These are phyloP conservation scores for Haemorhous mexicanus DNA, from an alignment of 2,113 vertebrate species.

Conservation along the genomic window DNA sequence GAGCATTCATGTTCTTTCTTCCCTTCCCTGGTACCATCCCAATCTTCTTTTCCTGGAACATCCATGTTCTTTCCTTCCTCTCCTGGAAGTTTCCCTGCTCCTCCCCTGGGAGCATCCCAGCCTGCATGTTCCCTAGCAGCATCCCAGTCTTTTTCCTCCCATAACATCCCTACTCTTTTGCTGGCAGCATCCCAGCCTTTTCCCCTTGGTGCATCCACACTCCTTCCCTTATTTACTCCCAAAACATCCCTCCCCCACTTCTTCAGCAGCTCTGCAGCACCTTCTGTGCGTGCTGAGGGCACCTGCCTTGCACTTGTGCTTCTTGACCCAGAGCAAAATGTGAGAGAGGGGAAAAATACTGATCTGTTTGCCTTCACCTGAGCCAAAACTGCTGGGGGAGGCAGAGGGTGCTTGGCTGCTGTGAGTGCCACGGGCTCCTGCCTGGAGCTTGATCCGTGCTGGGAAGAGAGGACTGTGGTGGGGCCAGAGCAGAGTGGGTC, in stretches of 20 bases:
- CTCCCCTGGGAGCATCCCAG: background rate
- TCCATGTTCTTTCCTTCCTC: background rate
- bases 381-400: background rate
- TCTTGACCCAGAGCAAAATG: background rate
- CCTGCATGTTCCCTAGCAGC: background rate
- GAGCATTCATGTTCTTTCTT: background rate
- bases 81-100: background rate
- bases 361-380: background rate
- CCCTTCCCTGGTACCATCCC: background rate
- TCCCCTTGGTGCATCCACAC: background rate
- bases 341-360: no score
- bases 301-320: background rate
- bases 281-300: accelerated
- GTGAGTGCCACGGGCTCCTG: background rate
- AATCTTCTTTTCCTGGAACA: background rate
- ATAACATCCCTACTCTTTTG: background rate
- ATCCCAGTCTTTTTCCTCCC: background rate
- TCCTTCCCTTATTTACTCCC: background rate
- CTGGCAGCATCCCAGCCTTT: background rate
- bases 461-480: background rate
- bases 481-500: background rate
- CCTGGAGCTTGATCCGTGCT: background rate
- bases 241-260: background rate
- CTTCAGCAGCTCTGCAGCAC: background rate
- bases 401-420: background rate